Conservation (phyloP, 1,140 invertebrate species). For the Lasioglossum baleicum region DNA sequence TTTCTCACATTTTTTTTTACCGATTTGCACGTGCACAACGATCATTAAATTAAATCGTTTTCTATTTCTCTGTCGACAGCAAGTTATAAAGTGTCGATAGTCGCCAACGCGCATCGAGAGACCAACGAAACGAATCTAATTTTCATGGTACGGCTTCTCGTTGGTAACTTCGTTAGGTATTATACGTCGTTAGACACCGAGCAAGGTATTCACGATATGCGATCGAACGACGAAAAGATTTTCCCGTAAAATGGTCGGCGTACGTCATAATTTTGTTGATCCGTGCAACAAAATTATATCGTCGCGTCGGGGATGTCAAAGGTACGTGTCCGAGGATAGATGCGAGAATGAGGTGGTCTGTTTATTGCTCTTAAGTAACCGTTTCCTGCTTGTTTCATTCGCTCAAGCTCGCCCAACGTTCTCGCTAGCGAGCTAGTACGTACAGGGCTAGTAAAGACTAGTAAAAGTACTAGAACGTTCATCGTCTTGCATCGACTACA, state of each 20-base stretch:
- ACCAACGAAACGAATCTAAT: conserved; percentile 10
- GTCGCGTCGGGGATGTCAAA: conserved; percentile 23
- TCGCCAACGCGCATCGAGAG: background rate
- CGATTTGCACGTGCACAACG: too few species aligned
- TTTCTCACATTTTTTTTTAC: too few species aligned
- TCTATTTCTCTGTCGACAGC: background rate
- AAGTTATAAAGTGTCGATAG: background rate
- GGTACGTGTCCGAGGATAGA: conserved; percentile 12
- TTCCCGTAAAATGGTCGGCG: background rate
- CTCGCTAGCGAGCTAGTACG: background rate
- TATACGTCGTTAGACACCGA: background rate
- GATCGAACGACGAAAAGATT: background rate
- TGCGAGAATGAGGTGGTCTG: conserved; percentile 50
- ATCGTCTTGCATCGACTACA: too few species aligned
- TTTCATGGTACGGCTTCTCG: conserved; percentile 25
- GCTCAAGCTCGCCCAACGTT: conserved; percentile 1
- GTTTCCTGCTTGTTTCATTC: conserved; percentile 68
- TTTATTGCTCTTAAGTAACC: conserved; percentile 75
- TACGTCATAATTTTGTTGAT: too few species aligned
- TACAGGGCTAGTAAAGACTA: too few species aligned
- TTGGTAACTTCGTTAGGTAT: conserved; percentile 14
- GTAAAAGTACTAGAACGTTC: too few species aligned
- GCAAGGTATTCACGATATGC: background rate
- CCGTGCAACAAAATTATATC: conserved; percentile 7
- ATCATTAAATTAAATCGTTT: too few species aligned